phyloP scores from a whole-genome alignment of 2,888 invertebrate species.

The Polydrusus tereticollis region DNA sequence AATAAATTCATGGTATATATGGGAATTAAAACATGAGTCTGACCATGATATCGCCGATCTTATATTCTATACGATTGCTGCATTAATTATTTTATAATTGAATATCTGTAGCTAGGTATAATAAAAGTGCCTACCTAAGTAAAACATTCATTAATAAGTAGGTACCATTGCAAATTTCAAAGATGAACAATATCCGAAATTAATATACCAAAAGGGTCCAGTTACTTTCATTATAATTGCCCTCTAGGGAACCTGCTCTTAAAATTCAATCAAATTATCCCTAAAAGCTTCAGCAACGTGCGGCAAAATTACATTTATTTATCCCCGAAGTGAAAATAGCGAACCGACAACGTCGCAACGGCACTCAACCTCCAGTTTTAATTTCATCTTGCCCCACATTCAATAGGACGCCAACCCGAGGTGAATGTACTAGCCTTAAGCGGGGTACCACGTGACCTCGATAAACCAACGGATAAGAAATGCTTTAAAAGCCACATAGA shows the following conservation, averaged over 20 bases:
- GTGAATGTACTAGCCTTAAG: constrained; percentile 74
- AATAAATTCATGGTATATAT: no score
- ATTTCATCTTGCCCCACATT: constrained; percentile 77
- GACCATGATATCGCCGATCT: no score
- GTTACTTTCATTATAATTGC: neutral
- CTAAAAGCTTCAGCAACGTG: neutral
- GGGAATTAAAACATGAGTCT: no score
- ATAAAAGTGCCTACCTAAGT: no score
- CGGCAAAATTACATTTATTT: constrained; percentile 1
- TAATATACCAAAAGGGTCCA: neutral
- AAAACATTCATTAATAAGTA: no score
- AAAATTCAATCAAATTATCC: neutral
- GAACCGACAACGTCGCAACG: constrained; percentile 30
- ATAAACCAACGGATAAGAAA: constrained; percentile 50
- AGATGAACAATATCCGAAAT: neutral
- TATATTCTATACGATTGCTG: no score
- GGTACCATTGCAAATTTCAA: neutral
- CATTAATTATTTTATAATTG: no score
- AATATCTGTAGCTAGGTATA: no score
- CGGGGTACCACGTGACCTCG: constrained; percentile 66
- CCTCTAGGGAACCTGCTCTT: neutral
- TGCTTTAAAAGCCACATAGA: constrained; percentile 10
- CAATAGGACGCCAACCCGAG: constrained; percentile 65
- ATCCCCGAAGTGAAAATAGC: neutral
- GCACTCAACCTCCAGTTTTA: constrained; percentile 68